phyloP scores from a whole-genome alignment of 2,113 vertebrate species.

The Chinchilla lanigera region DNA sequence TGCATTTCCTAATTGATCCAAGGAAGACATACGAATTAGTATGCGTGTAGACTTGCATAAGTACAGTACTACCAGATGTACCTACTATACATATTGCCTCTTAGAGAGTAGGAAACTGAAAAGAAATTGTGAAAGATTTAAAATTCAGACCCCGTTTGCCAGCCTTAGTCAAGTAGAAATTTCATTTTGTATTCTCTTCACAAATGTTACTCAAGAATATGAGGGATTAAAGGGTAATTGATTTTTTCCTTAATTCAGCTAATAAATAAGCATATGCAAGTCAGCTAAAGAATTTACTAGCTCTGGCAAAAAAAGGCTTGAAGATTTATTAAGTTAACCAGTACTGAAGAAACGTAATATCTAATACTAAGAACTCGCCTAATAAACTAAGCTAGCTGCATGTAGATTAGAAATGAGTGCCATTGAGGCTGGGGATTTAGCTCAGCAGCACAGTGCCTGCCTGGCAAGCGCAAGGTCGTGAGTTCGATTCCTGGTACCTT shows the following conservation, averaged over 20 bases:
- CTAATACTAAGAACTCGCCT: background rate
- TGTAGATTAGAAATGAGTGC: background rate
- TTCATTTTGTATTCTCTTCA: constrained; percentile 50
- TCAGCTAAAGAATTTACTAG: constrained; percentile 12
- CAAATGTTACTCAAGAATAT: constrained; percentile 13
- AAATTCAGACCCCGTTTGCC: constrained; percentile 9
- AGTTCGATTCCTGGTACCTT: too few species aligned
- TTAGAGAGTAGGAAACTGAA: constrained; percentile 10
- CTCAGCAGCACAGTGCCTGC: too few species aligned
- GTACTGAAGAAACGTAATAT: constrained; percentile 20
- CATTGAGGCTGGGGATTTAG: too few species aligned
- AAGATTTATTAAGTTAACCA: constrained; percentile 39
- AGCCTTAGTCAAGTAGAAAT: constrained; percentile 49
- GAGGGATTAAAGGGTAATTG: constrained; percentile 43
- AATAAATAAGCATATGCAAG: background rate
- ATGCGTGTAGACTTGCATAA: constrained; percentile 6
- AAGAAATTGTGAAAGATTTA: constrained; percentile 47
- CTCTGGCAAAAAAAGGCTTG: constrained; percentile 17
- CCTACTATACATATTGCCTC: background rate
- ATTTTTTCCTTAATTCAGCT: constrained; percentile 40
- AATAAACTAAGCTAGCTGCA: background rate
- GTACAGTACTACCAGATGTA: background rate
- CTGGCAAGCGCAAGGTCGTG: too few species aligned
- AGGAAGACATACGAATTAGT: background rate
- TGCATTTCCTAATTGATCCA: background rate